These are phyloP conservation scores for Eristalinus aeneus DNA, from an alignment of 2,888 invertebrate species.

Conservation along the genomic window DNA sequence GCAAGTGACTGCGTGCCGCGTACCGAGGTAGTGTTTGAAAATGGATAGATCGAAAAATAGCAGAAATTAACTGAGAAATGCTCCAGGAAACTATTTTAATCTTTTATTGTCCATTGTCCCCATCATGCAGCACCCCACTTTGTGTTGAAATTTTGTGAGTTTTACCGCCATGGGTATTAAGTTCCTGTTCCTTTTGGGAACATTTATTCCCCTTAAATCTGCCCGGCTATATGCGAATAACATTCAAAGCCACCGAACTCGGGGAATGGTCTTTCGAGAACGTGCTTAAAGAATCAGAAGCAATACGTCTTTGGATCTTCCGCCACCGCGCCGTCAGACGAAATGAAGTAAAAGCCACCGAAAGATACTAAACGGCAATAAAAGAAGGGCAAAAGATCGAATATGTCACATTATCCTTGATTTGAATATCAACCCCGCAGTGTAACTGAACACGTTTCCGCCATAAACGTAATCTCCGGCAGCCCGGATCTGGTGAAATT, in stretches of 20 bases:
- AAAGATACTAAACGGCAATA: constrained; percentile 25
- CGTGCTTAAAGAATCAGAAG: not conserved
- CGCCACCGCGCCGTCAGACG: not conserved
- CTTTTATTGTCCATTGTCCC: too few species aligned
- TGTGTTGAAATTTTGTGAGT: not conserved
- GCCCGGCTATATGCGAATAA: not conserved
- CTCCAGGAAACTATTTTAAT: too few species aligned
- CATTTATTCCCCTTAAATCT: not conserved
- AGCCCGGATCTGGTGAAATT: constrained; percentile 13
- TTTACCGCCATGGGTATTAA: not conserved
- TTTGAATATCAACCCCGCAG: constrained; percentile 41
- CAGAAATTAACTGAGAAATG: too few species aligned
- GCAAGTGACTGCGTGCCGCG: too few species aligned
- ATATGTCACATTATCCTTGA: constrained; percentile 46
- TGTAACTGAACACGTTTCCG: constrained; percentile 34
- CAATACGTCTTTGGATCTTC: not conserved
- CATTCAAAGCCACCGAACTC: not conserved
- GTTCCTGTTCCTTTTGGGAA: not conserved
- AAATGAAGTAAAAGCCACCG: too few species aligned
- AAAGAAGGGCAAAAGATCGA: constrained; percentile 24
- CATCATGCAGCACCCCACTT: too few species aligned
- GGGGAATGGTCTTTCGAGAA: not conserved
- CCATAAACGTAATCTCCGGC: constrained; percentile 47
- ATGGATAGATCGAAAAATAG: too few species aligned
- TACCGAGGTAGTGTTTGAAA: too few species aligned